A percentile compares a stretch with the other conserved stretches of the same genome.
These are phyloP conservation scores for Achatina immaculata DNA, from an alignment of 1,140 invertebrate genomes.

Conservation along the genomic window DNA sequence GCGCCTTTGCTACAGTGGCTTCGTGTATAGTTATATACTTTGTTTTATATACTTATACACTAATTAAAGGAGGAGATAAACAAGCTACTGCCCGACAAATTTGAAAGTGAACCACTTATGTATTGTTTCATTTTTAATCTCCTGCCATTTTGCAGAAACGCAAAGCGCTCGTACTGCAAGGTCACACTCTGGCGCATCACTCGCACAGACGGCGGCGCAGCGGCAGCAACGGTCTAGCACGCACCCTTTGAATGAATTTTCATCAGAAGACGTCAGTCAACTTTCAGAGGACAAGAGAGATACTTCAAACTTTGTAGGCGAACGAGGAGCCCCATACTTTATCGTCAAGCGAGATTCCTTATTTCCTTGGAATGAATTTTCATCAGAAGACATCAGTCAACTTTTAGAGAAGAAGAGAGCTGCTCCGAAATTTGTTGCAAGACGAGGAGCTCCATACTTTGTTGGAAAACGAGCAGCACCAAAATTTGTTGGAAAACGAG, in stretches of 20 bases:
- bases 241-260: too few relatives aligned
- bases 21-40: too few relatives aligned
- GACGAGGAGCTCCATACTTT: not conserved
- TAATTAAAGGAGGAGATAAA: too few relatives aligned
- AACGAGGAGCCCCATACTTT: not conserved
- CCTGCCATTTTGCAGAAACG: not conserved
- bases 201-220: not conserved
- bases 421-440: slow-evolving; percentile 22
- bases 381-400: too few relatives aligned
- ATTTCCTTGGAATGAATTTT: too few relatives aligned
- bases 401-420: not conserved
- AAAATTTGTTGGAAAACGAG: slow-evolving; percentile 14
- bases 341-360: not conserved
- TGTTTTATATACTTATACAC: too few relatives aligned
- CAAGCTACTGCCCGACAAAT: too few relatives aligned
- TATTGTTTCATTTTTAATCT: not conserved
- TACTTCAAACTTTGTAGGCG: not conserved
- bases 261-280: too few relatives aligned
- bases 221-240: not conserved
- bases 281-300: not conserved
- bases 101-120: too few relatives aligned
- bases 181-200: not conserved
- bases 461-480: not conserved
- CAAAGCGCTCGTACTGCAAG: not conserved
- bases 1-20: too few relatives aligned